Percentiles rank a stretch among this genome's conserved stretches.
Evolutionary conservation across 2,113 vertebrate genomes (phyloP).

Genomic region (Zeus faber): DNA sequence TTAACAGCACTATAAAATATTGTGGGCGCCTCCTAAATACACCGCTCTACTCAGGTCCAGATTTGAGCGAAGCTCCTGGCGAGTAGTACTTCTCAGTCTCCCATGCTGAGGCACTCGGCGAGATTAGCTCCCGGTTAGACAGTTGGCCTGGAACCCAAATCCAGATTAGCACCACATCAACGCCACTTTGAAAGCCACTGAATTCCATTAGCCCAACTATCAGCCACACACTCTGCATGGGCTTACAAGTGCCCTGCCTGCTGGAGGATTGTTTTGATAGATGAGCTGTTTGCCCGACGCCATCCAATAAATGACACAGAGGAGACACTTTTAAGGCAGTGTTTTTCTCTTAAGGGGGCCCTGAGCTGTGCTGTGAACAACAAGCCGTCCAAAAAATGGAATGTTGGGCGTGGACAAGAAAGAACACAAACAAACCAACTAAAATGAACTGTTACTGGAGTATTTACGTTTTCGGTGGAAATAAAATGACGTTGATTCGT

Average conservation of each 20-base stretch:
- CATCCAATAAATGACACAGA: constrained; percentile 32
- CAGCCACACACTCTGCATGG: constrained; percentile 37
- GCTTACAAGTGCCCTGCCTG: constrained; percentile 26
- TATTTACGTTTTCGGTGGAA: too few relatives aligned
- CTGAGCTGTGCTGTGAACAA: too few relatives aligned
- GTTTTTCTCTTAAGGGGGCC: too few relatives aligned
- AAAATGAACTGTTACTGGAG: too few relatives aligned
- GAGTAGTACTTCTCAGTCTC: constrained; percentile 31
- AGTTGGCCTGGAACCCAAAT: constrained; percentile 55
- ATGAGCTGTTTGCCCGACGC: constrained; percentile 8
- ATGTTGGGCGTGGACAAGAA: too few relatives aligned
- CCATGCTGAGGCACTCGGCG: constrained; percentile 38
- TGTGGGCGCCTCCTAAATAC: too few relatives aligned
- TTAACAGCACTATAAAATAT: too few relatives aligned
- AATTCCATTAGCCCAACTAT: constrained; percentile 54
- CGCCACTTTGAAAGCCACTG: constrained; percentile 34
- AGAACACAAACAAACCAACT: too few relatives aligned
- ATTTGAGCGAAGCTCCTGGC: not conserved
- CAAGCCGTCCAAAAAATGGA: too few relatives aligned
- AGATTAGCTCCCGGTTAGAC: constrained; percentile 55
- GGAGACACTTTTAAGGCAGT: too few relatives aligned
- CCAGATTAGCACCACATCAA: constrained; percentile 63
- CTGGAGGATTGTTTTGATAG: constrained; percentile 35
- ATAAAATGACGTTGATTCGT: too few relatives aligned
- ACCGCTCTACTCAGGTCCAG: not conserved